phyloP scores from a whole-genome alignment of 2,113 vertebrate species.

The Tympanuchus pallidicinctus region DNA sequence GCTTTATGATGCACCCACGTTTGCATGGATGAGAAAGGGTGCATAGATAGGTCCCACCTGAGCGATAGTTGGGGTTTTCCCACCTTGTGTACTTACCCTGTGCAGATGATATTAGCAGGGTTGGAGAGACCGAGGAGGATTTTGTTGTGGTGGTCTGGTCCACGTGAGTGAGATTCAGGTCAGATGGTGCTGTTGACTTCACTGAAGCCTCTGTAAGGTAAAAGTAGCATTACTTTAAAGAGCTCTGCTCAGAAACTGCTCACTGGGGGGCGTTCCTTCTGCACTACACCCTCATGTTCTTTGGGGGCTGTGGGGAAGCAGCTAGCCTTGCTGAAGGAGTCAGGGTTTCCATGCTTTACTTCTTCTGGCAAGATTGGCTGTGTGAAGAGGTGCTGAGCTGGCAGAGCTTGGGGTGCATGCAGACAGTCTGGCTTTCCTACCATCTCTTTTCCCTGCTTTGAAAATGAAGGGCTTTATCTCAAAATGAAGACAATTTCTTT shows the following conservation, averaged over 20 bases:
- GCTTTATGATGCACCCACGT: background rate
- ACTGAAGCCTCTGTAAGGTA: background rate
- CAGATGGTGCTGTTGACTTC: background rate
- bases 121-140: fast-evolving
- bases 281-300: background rate
- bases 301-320: background rate
- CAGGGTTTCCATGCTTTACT: background rate
- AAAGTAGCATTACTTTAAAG: background rate
- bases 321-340: background rate
- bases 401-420: background rate
- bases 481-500: background rate
- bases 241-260: background rate
- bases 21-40: background rate
- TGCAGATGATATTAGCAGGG: fast-evolving
- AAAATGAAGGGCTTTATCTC: background rate
- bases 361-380: background rate
- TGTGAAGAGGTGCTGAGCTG: background rate
- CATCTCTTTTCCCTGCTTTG: background rate
- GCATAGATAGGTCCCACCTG: background rate
- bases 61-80: background rate
- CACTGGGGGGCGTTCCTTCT: background rate
- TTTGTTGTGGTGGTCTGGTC: background rate
- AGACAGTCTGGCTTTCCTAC: background rate
- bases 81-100: background rate
- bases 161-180: background rate